Evolutionary conservation across 35 echinoderm and acorn worm species (phyloP).

Genomic region (Amphiura filiformis): DNA sequence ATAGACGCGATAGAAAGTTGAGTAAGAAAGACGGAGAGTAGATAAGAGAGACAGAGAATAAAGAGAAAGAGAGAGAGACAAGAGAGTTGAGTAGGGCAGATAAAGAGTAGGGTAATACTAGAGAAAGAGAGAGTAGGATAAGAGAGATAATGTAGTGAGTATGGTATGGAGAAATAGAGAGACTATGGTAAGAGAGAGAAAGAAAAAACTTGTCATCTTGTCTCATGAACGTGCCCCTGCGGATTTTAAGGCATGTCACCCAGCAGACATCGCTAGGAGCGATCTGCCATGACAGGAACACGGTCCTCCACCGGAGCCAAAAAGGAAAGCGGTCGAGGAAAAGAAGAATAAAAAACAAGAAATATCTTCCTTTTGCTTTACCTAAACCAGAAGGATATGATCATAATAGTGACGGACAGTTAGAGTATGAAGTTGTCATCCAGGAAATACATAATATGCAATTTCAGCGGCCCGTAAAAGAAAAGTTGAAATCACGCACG

Average conservation of each 20-base stretch:
- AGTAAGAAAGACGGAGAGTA: not conserved
- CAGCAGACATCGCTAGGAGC: not conserved
- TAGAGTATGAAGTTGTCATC: not conserved
- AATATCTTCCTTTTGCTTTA: slow-evolving; percentile 9
- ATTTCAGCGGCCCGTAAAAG: slow-evolving; percentile 4
- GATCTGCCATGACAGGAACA: not conserved
- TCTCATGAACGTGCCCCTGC: not conserved
- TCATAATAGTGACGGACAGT: slow-evolving; percentile 10
- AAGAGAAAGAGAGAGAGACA: not conserved
- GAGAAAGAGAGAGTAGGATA: too few relatives aligned
- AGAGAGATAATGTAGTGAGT: too few relatives aligned
- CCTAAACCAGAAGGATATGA: slow-evolving; percentile 11
- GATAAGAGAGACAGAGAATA: not conserved
- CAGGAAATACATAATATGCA: slow-evolving; percentile 6
- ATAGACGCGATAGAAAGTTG: not conserved
- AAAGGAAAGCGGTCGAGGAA: not conserved
- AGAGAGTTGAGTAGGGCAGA: not conserved
- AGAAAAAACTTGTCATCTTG: not conserved
- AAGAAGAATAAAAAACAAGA: slow-evolving; percentile 15
- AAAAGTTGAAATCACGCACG: not conserved
- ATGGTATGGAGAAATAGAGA: too few relatives aligned
- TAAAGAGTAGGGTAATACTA: too few relatives aligned
- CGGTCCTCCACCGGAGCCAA: not conserved
- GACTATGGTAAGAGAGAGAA: not conserved
- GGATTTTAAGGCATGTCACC: slow-evolving; percentile 1